Evolutionary conservation across 2,888 invertebrate genomes (phyloP), one percentile per base, ranked within the genome.

Genomic region (Brachypterus glaber): DNA sequence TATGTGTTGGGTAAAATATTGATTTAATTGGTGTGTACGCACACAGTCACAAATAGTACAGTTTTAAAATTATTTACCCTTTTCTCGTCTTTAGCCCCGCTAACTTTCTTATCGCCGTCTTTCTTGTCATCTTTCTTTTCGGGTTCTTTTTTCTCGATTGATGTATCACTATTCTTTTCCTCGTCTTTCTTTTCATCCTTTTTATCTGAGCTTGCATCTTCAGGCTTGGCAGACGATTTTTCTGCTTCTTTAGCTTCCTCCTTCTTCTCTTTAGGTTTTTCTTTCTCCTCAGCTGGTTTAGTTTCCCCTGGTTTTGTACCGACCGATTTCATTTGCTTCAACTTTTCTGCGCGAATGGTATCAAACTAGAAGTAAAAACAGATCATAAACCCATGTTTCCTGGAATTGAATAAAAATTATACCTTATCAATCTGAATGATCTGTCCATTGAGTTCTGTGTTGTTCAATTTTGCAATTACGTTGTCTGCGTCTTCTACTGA

Each of bases 341-440:
- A 51, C 46, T 64, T 60, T 43, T 63, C 63, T 24, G 60, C 59
- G 33, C 62, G 51, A 4, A 64, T 62, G 48, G 60, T 44, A 42
- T 51, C 53, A 41, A 54, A 52, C 52, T 55, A 40, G 30, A 45
- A 44, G 35, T 25, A 27, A 16, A 11, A 14, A 27, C 12, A 41
- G 29, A 30, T 7, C 13, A 11, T 27, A 12, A 29, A 37, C 13
- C 12, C 21, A 16, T 26, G 21, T 11, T 24, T n/a, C n/a, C n/a
- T 21, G 21, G 21, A 9, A 21, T 7, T 21, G 21, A 21, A 21
- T 9, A 5, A 21, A 21, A 21, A 9, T n/a, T 12, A 74, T 34
- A 87, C 93, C 67, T 88, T 85, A 64, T 95, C 95, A 34, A 96
- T 91, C 11, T 88, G 87, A 56, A 96, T 93, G 67, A 92, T 88